These are phyloP conservation scores for Mugil cephalus DNA, from an alignment of 2,113 vertebrate genomes.

Conservation along the genomic window DNA sequence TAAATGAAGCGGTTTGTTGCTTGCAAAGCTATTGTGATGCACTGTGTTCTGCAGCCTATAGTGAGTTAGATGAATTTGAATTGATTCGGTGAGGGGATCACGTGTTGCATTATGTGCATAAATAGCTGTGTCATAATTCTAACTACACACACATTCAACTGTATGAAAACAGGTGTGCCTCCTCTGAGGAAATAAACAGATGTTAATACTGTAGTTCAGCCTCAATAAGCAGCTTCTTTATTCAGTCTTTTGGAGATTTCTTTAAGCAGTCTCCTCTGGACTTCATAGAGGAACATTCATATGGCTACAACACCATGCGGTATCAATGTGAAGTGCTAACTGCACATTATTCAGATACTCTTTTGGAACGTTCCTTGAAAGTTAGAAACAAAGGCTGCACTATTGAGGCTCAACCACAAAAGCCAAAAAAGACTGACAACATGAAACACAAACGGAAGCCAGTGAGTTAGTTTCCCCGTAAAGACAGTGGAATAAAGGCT, in stretches of 20 bases:
- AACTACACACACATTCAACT: constrained; percentile 14
- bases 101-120: neutral
- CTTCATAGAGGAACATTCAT: too few species aligned
- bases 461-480: constrained; percentile 76
- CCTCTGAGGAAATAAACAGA: constrained; percentile 20
- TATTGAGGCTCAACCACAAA: constrained; percentile 61
- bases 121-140: constrained; percentile 1
- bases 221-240: constrained; percentile 46
- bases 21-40: neutral
- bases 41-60: neutral
- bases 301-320: too few species aligned
- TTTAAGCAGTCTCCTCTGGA: too few species aligned
- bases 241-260: neutral
- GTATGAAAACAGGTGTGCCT: neutral
- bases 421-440: constrained; percentile 12
- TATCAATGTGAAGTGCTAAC: neutral
- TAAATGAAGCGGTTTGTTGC: neutral
- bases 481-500: constrained; percentile 17
- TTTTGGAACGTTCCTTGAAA: neutral
- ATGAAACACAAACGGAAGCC: constrained; percentile 62
- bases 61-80: neutral
- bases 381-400: neutral
- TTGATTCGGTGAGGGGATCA: constrained; percentile 7
- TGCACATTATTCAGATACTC: neutral
- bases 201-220: constrained; percentile 72